These are phyloP conservation scores for Endotricha flammealis DNA, from an alignment of 2,888 invertebrate species.

Conservation along the genomic window DNA sequence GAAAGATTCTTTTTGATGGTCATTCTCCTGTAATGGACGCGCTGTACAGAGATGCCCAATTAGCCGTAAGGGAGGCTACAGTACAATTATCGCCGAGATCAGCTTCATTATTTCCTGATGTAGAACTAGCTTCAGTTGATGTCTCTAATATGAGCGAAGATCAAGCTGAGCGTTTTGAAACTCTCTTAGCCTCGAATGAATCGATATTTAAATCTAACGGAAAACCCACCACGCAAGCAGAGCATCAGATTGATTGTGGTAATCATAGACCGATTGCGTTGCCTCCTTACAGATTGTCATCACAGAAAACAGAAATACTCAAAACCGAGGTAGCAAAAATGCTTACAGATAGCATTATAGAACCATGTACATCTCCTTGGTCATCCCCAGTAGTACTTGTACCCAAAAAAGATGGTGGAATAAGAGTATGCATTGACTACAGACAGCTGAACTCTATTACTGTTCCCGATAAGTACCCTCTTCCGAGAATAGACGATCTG, in stretches of 20 bases:
- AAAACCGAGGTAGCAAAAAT: background rate
- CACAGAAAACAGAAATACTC: background rate
- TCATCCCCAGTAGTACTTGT: constrained; percentile 41
- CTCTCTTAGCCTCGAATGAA: no score
- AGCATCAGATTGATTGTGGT: background rate
- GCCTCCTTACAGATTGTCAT: background rate
- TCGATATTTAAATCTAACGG: no score
- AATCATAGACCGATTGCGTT: background rate
- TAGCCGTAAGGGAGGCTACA: no score
- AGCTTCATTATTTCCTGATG: no score
- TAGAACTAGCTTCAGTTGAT: no score
- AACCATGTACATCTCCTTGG: constrained; percentile 30
- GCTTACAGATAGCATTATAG: background rate
- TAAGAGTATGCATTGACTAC: constrained; percentile 40
- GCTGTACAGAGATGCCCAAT: no score
- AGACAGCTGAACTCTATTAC: constrained; percentile 24
- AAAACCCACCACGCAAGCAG: background rate
- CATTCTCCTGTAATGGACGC: no score
- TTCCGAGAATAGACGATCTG: constrained; percentile 44
- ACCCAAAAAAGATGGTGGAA: constrained; percentile 31
- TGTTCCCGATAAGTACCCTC: constrained; percentile 31
- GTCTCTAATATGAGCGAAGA: no score
- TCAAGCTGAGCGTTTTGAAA: no score
- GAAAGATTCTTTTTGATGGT: no score
- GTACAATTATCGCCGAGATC: no score